Base-by-base conservation (phyloP, 2,113 vertebrate genomes). In the Neolamprologus brichardi region DNA sequence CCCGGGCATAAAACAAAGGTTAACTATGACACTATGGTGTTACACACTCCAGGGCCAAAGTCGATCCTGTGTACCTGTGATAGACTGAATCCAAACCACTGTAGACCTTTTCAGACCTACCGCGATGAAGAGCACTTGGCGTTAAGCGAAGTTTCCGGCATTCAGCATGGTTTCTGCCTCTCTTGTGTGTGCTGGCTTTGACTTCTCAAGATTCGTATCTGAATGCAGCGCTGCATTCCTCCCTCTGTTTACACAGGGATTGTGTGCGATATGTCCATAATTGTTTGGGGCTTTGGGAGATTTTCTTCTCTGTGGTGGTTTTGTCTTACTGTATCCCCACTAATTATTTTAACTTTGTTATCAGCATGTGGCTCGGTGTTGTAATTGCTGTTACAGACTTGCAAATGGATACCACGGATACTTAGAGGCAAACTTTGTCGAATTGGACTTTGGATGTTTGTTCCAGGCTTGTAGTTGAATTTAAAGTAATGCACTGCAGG, bases 1-100 rank as follows among this genome's bases (percentile, higher is more conserved):
- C 81, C 49, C 44, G 78, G 84, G 82, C 85, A 93, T 94, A 89
- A 95, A 95, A 89, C 90, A 94, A 95, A 95, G 88, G 93, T 95
- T 93, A 95, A 94, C 83, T 91, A 88, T 88, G 62, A 91, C 41
- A 90, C 83, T 83, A 67, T 67, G 20, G 87, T 72, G 89, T 84
- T 93, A 93, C 85, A 88, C 34, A 90, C 86, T 90, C 89, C 88
- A 86, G 87, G 53, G 34, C 83, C 77, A 79, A 72, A 67, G 77
- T 56, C 1, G 70, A 81, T 80, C 72, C 84, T 8, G 23, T 86
- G 75, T 67, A 80, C 60, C 82, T 86, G 88, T 79, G 84, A 81
- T 12, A 75, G 88, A 79, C 86, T 44, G 28, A 54, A 17, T 30
- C 6, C 13, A 60, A 41, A 83, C 83, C 81, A 70, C 56, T 23